Conservation (phyloP, 2,888 invertebrate species). For the Rugalucina vietnamica region DNA sequence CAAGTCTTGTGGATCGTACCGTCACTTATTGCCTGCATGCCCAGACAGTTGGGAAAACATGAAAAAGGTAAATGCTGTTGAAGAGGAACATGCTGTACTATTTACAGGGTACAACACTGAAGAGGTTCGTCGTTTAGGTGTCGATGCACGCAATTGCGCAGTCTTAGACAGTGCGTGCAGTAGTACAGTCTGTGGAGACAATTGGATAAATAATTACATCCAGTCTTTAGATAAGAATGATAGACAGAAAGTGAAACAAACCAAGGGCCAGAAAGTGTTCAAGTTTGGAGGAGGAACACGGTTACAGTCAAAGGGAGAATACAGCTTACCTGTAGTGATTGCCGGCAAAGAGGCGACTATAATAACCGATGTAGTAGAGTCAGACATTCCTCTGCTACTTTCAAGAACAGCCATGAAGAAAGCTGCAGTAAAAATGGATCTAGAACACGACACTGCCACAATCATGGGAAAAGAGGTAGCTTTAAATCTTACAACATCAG, state of each 20-base stretch:
- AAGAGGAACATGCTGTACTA: background rate
- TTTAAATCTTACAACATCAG: no score
- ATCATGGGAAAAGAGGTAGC: no score
- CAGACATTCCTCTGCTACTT: no score
- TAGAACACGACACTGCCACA: no score
- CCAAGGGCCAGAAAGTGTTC: conserved; percentile 41
- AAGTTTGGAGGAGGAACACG: conserved; percentile 58
- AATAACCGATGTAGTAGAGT: no score
- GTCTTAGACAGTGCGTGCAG: conserved; percentile 60
- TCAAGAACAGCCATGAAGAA: no score
- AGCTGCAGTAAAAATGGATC: no score
- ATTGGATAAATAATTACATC: conserved; percentile 33
- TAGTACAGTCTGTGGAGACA: conserved; percentile 49
- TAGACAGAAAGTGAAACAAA: conserved; percentile 2
- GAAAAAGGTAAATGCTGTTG: background rate
- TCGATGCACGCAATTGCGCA: conserved; percentile 51
- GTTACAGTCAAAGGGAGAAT: conserved; percentile 41
- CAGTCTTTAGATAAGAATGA: conserved; percentile 1
- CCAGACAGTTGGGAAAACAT: conserved; percentile 27
- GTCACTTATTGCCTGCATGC: conserved; percentile 27
- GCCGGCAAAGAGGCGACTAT: no score
- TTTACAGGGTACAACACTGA: conserved; percentile 1
- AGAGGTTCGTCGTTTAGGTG: conserved; percentile 39
- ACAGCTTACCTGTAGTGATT: conserved; percentile 31
- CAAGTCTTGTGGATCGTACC: conserved; percentile 23